A percentile compares a stretch with the other conserved stretches of the same genome.
Evolutionary conservation across 1,140 invertebrate species (phyloP).

Genomic region (Periplaneta americana): DNA sequence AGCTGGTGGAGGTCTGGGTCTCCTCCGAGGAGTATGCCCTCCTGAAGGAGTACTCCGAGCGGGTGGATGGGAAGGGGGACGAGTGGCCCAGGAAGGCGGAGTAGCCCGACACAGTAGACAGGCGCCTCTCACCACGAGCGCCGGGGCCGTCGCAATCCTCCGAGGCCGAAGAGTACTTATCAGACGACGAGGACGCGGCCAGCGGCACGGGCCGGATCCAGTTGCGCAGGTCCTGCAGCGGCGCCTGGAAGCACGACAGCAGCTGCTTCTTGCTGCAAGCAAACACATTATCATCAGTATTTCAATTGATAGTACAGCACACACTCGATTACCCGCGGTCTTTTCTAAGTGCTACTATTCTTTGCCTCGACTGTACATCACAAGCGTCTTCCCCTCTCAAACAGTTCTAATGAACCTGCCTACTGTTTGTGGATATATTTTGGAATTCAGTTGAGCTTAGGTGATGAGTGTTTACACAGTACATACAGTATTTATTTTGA

Average conservation of each 20-base stretch:
- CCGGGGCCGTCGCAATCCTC: background rate
- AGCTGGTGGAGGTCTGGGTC: constrained; percentile 17
- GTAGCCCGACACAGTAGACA: constrained; percentile 10
- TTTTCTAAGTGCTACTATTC: no score
- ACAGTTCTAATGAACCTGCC: no score
- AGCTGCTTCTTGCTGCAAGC: constrained; percentile 44
- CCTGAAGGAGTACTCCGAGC: constrained; percentile 20
- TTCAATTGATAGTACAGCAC: no score
- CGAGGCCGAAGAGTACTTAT: background rate
- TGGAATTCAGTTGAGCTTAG: no score
- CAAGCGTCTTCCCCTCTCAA: no score
- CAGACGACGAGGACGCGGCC: constrained; percentile 2
- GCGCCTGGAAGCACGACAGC: constrained; percentile 52
- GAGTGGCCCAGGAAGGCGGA: constrained; percentile 11
- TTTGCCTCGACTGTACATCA: no score
- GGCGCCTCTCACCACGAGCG: background rate
- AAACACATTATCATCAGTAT: no score
- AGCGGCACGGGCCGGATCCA: constrained; percentile 44
- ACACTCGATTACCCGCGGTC: no score
- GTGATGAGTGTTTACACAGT: no score
- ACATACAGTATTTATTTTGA: no score
- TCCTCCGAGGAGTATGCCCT: constrained; percentile 18
- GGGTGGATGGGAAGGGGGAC: constrained; percentile 19
- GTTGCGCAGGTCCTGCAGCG: constrained; percentile 46
- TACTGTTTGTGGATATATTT: no score